Base-by-base conservation (phyloP, 2,113 vertebrate genomes). In the Albula goreensis region DNA sequence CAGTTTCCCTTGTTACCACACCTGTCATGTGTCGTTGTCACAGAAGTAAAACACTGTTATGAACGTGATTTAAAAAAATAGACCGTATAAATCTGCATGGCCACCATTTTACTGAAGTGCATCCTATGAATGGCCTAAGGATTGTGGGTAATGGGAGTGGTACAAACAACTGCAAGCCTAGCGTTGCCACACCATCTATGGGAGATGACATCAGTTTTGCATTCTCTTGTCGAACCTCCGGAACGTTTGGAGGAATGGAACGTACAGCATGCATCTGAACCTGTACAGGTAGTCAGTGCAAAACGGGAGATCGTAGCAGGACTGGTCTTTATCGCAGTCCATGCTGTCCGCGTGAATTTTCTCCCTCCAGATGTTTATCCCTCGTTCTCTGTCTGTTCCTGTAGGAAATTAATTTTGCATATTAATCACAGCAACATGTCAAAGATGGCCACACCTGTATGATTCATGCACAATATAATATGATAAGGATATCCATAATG, bases 381-480 rank as follows among this genome's bases (percentile, higher is more conserved):
- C 95, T n/a, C 94, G 87, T 84, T 96, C 95, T 87, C 93, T 91
- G 0, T 92, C 91, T 0, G 92, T 94, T 48, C 95, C 95, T 95
- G 51, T 25, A 10, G 49, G 63, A 50, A 57, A 87, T n/a, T 85
- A 22, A 63, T 84, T 81, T 4, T 5, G 17, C 31, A n/a, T 70
- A 86, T 83, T 13, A 50, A 80, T 49, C 22, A 79, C 12, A 80
- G 0, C 78, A 51, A 48, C 57, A 11, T 2, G 17, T 60, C 12
- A 60, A 3, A 15, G 57, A 60, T 11, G 57, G 17, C 57, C 57
- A 60, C 17, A 60, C 12, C 57, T 15, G 12, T 12, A 15, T 60
- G 57, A 13, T 10, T 9, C 17, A 60, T 41, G 31, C 31, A 41
- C 31, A 1, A 41, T 41, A 41, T 41, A 41, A 1, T 41, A 41